Percentiles rank a stretch among this genome's conserved stretches.
phyloP scores from a whole-genome alignment of 2,888 invertebrate species.

The Drosophila colorata region DNA sequence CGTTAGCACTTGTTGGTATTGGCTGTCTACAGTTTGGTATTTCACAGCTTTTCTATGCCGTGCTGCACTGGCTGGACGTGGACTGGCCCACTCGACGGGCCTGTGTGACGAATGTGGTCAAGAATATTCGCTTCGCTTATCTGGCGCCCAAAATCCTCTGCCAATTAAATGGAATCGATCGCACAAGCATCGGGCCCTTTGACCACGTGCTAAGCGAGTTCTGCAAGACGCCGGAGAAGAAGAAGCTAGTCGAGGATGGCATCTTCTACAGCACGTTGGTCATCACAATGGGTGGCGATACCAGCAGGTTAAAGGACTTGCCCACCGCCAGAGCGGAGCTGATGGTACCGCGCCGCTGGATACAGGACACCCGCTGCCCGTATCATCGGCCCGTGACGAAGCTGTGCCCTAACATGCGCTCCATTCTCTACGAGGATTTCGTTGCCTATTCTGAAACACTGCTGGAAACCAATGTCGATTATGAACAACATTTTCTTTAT shows the following conservation, averaged over 20 bases:
- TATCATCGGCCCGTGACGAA: constrained; percentile 32
- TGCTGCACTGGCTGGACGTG: constrained; percentile 17
- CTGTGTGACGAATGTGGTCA: neutral
- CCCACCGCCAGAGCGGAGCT: constrained; percentile 3
- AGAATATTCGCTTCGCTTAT: constrained; percentile 24
- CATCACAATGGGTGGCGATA: constrained; percentile 8
- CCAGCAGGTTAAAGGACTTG: neutral
- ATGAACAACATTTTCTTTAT: constrained; percentile 3
- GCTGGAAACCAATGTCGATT: neutral
- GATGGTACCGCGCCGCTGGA: constrained; percentile 32
- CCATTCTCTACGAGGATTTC: constrained; percentile 10
- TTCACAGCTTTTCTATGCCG: constrained; percentile 16
- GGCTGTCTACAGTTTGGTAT: too few relatives aligned
- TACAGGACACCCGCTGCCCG: constrained; percentile 22
- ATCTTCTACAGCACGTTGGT: constrained; percentile 36
- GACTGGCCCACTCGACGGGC: constrained; percentile 23
- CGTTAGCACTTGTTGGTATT: too few relatives aligned
- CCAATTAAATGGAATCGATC: neutral
- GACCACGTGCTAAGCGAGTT: neutral
- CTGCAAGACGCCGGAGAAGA: neutral
- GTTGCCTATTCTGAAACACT: constrained; percentile 4
- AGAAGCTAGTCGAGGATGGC: constrained; percentile 20
- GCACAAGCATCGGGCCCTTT: constrained; percentile 2
- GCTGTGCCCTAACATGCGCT: constrained; percentile 26
- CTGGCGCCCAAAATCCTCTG: constrained; percentile 20